Evolutionary conservation across 2,797 vertebrate genomes (phyloP), one percentile per base, ranked within the genome.

Genomic region (Acrossocheilus wenchowensis): DNA sequence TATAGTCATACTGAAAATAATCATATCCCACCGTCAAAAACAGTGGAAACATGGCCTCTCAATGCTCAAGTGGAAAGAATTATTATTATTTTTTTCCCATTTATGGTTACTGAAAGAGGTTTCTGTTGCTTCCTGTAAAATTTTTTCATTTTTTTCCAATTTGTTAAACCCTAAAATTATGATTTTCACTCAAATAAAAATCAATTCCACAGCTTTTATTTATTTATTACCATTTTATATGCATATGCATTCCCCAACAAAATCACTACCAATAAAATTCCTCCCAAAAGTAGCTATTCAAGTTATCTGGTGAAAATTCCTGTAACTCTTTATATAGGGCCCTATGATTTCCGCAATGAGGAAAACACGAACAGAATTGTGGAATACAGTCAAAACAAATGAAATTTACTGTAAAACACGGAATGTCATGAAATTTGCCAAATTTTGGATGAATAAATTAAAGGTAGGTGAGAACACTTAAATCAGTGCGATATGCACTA

Each of bases 11-110:
- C 1, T 64, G 60, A 64, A 64, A 64, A 64, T 30, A 64, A 26
- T 64, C 60, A 26, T 64, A 64, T 64, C 60, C 60, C 60, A 64
- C n/a, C 4, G 50, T 41, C 36, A 75, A 75, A 75, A 75, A 50
- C 26, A 10, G 45, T 74, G 43, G 7, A 26, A 50, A 50, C 48
- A 17, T 19, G 14, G 15, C n/a, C 14, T 5, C 45, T 17, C 14
- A 74, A 74, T 48, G n/a, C n/a, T 64, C 26, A 26, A 74, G 45
- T 50, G 45, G 26, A 74, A 19, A 50, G 14, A 48, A 15, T 17
- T 26, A 0, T 50, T 50, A 10, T 50, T 3, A n/a, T 72, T 11
- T 0, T 2, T 30, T 30, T 30, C 1, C 30, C n/a, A 14, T 64
- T 64, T 64, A 26, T 64, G 60, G n/a, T 74, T 74, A 45, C 15